A percentile compares a stretch with the other conserved stretches of the same genome.
Evolutionary conservation across 64 coral and sea anemone genomes (phyloP).

Genomic region (Montipora foliosa): DNA sequence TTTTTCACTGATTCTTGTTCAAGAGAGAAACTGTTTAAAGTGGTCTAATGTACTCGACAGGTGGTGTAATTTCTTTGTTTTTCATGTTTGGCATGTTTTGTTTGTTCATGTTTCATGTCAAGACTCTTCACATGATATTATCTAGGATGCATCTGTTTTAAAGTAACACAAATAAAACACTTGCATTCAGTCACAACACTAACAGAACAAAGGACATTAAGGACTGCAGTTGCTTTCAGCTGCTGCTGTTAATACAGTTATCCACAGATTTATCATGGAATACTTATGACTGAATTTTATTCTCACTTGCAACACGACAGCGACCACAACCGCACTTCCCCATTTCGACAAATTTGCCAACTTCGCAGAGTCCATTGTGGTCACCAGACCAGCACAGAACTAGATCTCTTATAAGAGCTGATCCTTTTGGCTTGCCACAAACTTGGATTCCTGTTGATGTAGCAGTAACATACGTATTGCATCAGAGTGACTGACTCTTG

Average conservation of each 20-base stretch:
- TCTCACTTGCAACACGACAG: slow-evolving; percentile 41
- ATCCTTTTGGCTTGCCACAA: slow-evolving; percentile 59
- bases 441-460: slow-evolving; percentile 13
- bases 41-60: background rate
- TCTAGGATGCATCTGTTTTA: background rate
- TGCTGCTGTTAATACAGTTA: too few relatives aligned
- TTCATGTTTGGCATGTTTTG: background rate
- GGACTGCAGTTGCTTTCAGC: too few relatives aligned
- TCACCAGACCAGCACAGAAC: slow-evolving; percentile 66
- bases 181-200: background rate
- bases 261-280: background rate
- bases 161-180: background rate
- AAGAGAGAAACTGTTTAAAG: background rate
- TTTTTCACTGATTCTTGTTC: background rate
- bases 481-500: too few relatives aligned
- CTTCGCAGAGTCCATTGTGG: slow-evolving; percentile 61
- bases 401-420: slow-evolving; percentile 54
- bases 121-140: background rate
- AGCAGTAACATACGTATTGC: background rate
- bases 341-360: slow-evolving; percentile 66
- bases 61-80: background rate
- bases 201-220: background rate
- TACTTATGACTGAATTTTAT: background rate
- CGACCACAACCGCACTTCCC: slow-evolving; percentile 49
- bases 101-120: background rate